Percentiles rank a stretch among this genome's conserved stretches.
phyloP scores from a whole-genome alignment of 2,888 invertebrate species.

The Acrobasis repandana region DNA sequence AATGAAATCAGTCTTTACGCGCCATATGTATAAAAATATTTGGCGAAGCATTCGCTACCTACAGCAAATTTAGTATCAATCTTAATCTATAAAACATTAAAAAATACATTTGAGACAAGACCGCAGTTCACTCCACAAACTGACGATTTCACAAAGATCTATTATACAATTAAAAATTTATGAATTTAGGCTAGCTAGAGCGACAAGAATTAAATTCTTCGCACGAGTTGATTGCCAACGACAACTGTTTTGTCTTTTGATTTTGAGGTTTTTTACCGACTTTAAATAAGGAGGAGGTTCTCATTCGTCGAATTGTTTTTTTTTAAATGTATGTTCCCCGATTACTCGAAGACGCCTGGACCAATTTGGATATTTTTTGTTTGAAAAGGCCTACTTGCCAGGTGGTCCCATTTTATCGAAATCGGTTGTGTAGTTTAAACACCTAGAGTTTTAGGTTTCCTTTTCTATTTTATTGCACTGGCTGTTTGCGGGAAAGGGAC shows the following conservation, averaged over 20 bases:
- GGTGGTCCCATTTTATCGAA: too few relatives aligned
- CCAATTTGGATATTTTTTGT: too few relatives aligned
- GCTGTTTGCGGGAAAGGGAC: too few relatives aligned
- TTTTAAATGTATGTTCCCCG: too few relatives aligned
- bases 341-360: too few relatives aligned
- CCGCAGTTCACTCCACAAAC: neutral
- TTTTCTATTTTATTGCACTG: too few relatives aligned
- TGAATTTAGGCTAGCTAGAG: neutral
- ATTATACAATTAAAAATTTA: neutral
- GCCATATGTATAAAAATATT: conserved; percentile 30
- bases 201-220: neutral
- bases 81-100: neutral
- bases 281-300: too few relatives aligned
- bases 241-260: neutral
- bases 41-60: conserved; percentile 12
- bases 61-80: neutral
- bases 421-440: too few relatives aligned
- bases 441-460: too few relatives aligned
- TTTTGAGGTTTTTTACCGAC: too few relatives aligned
- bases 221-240: neutral
- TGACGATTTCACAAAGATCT: neutral
- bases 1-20: conserved; percentile 60
- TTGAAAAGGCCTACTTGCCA: too few relatives aligned
- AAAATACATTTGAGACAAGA: neutral
- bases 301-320: too few relatives aligned